These are phyloP conservation scores for Scalopus aquaticus DNA, from an alignment of 2,113 vertebrate genomes.

Conservation along the genomic window DNA sequence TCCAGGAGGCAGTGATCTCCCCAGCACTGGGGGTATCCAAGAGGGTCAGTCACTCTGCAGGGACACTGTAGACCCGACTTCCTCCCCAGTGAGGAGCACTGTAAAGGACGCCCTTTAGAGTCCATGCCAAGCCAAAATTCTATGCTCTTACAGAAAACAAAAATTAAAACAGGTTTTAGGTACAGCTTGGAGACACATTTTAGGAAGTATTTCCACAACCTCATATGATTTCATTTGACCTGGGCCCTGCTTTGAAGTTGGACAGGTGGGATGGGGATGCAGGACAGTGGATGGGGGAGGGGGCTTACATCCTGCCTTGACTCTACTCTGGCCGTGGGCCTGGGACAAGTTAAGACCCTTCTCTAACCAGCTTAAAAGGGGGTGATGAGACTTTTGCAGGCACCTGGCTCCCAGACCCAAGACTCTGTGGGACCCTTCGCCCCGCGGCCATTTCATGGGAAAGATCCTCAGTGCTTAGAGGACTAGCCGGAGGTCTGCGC, in stretches of 20 bases:
- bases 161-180: not conserved
- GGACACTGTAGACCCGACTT: not conserved
- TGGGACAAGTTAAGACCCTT: no score
- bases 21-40: not conserved
- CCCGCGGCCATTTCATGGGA: not conserved
- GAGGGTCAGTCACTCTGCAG: not conserved
- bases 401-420: not conserved
- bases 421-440: not conserved
- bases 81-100: not conserved
- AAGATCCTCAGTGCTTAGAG: not conserved
- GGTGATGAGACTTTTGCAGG: not conserved
- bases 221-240: not conserved
- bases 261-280: not conserved
- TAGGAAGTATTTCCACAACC: not conserved
- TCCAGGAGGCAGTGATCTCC: not conserved
- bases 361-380: not conserved
- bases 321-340: not conserved
- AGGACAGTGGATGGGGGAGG: not conserved
- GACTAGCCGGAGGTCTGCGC: not conserved
- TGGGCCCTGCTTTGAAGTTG: not conserved
- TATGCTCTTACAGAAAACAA: not conserved
- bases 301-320: not conserved
- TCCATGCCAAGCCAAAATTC: not conserved
- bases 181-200: not conserved
- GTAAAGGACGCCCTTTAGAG: not conserved